These are phyloP conservation scores for Camponotus floridanus DNA, from an alignment of 1,140 invertebrate species.

Conservation along the genomic window DNA sequence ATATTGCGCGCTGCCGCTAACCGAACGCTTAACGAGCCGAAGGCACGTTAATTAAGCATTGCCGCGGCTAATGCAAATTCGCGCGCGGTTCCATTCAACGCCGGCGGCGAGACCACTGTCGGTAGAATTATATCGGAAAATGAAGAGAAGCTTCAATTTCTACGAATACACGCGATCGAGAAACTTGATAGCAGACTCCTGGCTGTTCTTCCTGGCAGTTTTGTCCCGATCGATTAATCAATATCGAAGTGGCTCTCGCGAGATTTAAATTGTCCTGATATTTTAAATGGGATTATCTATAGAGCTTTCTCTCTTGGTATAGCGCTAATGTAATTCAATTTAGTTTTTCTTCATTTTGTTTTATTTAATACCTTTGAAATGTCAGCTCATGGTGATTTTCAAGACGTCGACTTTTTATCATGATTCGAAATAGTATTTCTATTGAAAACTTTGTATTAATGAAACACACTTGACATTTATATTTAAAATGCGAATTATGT, in stretches of 20 bases:
- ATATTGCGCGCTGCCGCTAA: constrained; percentile 59
- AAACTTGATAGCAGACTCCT: not conserved
- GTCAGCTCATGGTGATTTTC: not conserved
- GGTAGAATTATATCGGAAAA: constrained; percentile 59
- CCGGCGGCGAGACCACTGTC: not conserved
- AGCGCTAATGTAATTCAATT: not conserved
- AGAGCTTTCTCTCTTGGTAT: not conserved
- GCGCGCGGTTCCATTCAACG: constrained; percentile 47
- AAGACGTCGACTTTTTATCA: not conserved
- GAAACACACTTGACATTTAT: not conserved
- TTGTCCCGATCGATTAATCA: constrained; percentile 33
- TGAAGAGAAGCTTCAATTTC: constrained; percentile 48
- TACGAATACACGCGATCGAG: constrained; percentile 41
- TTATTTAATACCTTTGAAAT: not conserved
- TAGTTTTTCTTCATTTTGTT: not conserved
- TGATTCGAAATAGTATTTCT: not conserved
- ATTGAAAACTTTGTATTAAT: not conserved
- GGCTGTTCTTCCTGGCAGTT: not conserved
- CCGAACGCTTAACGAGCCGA: constrained; percentile 57
- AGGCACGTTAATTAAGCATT: constrained; percentile 66
- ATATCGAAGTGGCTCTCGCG: not conserved
- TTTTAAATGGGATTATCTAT: not conserved
- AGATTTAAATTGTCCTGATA: constrained; percentile 20
- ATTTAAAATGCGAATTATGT: not conserved
- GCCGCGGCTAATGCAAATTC: constrained; percentile 60